A percentile compares a stretch with the other conserved stretches of the same genome.
These are phyloP conservation scores for Sussaba pulchella DNA, from an alignment of 2,888 invertebrate genomes.

Conservation along the genomic window DNA sequence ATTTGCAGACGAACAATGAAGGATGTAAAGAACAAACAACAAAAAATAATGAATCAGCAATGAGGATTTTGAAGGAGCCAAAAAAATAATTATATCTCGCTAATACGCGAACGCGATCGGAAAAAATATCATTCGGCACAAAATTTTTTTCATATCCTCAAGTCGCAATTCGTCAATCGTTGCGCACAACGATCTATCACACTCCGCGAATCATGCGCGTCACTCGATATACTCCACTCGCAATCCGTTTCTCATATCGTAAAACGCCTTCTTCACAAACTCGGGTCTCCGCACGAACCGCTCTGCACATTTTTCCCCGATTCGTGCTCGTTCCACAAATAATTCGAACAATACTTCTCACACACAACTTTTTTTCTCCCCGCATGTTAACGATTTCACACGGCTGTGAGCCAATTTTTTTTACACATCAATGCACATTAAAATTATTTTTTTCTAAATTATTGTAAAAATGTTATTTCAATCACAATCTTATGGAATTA, in stretches of 20 bases:
- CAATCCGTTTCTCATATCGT: constrained; percentile 16
- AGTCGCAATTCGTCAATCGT: constrained; percentile 14
- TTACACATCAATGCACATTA: not conserved
- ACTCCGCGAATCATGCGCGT: constrained; percentile 19
- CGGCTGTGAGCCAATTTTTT: not conserved
- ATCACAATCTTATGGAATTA: too few species aligned
- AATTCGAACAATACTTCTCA: not conserved
- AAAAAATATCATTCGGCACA: not conserved
- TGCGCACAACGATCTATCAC: constrained; percentile 10
- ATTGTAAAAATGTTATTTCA: too few species aligned
- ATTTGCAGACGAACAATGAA: not conserved
- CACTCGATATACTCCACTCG: not conserved
- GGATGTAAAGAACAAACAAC: too few species aligned
- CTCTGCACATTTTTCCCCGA: not conserved
- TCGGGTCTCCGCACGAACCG: not conserved
- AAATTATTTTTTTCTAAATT: too few species aligned
- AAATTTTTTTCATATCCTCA: not conserved
- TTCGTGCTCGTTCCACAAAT: not conserved
- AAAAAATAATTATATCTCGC: not conserved
- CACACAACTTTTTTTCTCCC: not conserved
- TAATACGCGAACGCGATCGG: not conserved
- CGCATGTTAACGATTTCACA: too few species aligned
- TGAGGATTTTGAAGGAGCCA: not conserved
- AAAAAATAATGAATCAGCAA: not conserved
- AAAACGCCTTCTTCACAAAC: constrained; percentile 2